Evolutionary conservation across 2,888 invertebrate species (phyloP).

Genomic region (Ditula angustiorana): DNA sequence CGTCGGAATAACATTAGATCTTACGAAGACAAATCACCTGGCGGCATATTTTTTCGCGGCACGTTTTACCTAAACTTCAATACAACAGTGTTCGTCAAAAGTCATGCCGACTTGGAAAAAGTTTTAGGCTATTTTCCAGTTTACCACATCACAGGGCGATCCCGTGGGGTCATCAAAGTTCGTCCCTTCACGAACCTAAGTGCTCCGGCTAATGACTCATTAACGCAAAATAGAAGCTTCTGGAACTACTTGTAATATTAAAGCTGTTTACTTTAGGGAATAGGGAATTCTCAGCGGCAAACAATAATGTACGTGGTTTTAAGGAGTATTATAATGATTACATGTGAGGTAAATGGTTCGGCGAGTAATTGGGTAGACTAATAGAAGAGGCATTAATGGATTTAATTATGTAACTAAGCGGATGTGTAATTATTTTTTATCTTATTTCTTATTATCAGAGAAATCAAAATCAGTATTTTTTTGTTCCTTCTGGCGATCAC

Average conservation of each 20-base stretch:
- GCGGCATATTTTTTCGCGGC: slow-evolving; percentile 5
- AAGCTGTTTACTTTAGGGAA: slow-evolving; percentile 38
- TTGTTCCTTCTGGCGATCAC: too few relatives aligned
- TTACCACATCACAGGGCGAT: slow-evolving; percentile 18
- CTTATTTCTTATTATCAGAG: too few relatives aligned
- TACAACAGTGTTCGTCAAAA: neutral
- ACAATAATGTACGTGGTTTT: slow-evolving; percentile 37
- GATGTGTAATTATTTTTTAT: too few relatives aligned
- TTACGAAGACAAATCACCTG: slow-evolving; percentile 32
- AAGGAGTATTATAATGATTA: slow-evolving; percentile 18
- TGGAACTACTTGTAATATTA: slow-evolving; percentile 39
- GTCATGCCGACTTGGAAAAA: neutral
- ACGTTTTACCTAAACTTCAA: neutral
- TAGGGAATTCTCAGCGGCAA: slow-evolving; percentile 37
- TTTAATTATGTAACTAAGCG: too few relatives aligned
- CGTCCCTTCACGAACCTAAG: slow-evolving; percentile 37
- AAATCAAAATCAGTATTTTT: too few relatives aligned
- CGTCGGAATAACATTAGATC: slow-evolving; percentile 11
- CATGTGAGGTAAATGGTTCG: neutral
- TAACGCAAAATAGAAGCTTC: slow-evolving; percentile 40
- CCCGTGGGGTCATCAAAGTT: slow-evolving; percentile 37
- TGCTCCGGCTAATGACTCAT: slow-evolving; percentile 38
- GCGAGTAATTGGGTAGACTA: neutral
- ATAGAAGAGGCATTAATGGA: neutral
- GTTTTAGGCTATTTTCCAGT: slow-evolving; percentile 19